These are phyloP conservation scores for Solen grandis DNA, from an alignment of 1,140 invertebrate genomes.

Conservation along the genomic window DNA sequence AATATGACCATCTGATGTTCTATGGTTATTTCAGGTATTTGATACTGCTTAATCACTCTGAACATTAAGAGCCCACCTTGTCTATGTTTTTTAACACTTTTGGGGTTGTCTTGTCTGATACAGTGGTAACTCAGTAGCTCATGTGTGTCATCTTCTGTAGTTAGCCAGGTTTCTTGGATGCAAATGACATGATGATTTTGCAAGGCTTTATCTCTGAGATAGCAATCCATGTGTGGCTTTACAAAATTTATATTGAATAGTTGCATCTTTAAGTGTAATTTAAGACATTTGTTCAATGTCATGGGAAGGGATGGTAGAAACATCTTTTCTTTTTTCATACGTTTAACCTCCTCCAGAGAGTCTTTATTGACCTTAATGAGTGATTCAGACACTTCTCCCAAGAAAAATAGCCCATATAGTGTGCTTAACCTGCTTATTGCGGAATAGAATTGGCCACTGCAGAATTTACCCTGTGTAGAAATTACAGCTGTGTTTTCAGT, in stretches of 20 bases:
- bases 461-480: neutral
- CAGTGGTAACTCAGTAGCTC: too few species aligned
- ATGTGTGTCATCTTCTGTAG: too few species aligned
- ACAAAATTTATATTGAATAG: constrained; percentile 13
- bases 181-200: constrained; percentile 17
- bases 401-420: neutral
- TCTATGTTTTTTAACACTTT: too few species aligned
- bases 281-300: constrained; percentile 1
- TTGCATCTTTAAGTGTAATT: constrained; percentile 6
- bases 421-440: neutral
- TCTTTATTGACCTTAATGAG: neutral
- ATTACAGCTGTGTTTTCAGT: constrained; percentile 12
- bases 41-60: too few species aligned
- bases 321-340: neutral
- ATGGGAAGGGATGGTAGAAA: constrained; percentile 4
- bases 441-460: neutral
- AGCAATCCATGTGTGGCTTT: constrained; percentile 23
- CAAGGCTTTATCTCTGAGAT: neutral
- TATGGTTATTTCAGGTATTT: too few species aligned
- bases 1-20: too few species aligned
- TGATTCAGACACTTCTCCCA: constrained; percentile 9
- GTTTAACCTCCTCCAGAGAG: neutral
- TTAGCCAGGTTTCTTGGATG: too few species aligned
- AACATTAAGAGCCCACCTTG: too few species aligned
- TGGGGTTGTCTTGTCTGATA: too few species aligned